phyloP scores from a whole-genome alignment of 2,888 invertebrate species.

The Epistrophe eligans region DNA sequence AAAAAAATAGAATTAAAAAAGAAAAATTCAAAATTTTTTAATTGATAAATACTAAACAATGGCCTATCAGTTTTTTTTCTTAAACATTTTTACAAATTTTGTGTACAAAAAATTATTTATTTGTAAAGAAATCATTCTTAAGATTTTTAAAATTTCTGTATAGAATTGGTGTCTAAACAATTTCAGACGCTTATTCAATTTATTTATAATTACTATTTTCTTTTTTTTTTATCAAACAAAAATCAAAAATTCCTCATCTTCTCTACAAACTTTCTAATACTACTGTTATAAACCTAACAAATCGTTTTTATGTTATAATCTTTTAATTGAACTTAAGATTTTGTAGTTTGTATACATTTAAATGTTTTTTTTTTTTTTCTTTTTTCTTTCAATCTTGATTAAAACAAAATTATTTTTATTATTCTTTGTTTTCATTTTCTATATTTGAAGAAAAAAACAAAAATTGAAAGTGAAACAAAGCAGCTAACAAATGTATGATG shows the following conservation, averaged over 20 bases:
- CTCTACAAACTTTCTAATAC: neutral
- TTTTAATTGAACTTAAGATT: slow-evolving; percentile 7
- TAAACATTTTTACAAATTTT: too few relatives aligned
- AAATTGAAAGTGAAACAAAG: slow-evolving; percentile 3
- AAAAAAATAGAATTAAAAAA: too few relatives aligned
- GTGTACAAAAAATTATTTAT: too few relatives aligned
- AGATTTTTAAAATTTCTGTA: too few relatives aligned
- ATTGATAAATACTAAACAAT: too few relatives aligned
- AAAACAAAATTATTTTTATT: slow-evolving; percentile 5
- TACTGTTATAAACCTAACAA: neutral
- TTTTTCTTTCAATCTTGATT: slow-evolving; percentile 20
- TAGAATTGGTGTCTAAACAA: too few relatives aligned
- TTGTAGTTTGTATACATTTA: neutral
- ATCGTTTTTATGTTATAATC: neutral
- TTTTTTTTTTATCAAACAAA: too few relatives aligned
- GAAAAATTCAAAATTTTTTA: too few relatives aligned
- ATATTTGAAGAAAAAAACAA: neutral
- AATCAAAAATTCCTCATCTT: neutral
- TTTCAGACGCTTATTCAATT: too few relatives aligned
- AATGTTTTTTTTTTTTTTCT: neutral
- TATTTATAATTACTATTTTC: too few relatives aligned
- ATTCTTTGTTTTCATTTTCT: neutral
- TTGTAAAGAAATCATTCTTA: too few relatives aligned
- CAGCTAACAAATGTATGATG: neutral
- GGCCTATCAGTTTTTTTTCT: too few relatives aligned